Percentiles rank a stretch among this genome's conserved stretches.
Conservation (phyloP, 30 jellyfish, hydroid and myxozoan genomes). For the Aurelia coerulea region DNA sequence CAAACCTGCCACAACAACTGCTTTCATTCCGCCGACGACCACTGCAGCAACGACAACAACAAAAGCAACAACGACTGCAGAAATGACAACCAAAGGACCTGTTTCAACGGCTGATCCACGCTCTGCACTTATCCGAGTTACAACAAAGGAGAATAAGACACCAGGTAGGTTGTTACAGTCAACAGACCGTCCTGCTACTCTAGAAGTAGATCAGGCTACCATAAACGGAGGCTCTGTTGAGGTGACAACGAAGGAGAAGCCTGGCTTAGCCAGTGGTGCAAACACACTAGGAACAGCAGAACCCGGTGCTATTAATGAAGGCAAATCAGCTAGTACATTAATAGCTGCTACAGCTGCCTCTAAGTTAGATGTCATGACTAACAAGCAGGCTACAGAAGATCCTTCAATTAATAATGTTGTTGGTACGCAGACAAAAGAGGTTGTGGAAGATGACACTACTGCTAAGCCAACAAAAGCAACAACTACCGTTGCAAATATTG, state of each 20-base stretch:
- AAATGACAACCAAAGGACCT: background rate
- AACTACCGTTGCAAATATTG: background rate
- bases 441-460: background rate
- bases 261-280: background rate
- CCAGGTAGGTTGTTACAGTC: background rate
- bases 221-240: background rate
- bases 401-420: background rate
- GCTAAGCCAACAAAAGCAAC: background rate
- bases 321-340: background rate
- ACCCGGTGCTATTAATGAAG: background rate
- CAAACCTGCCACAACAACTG: too few relatives aligned
- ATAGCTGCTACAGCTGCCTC: too few relatives aligned
- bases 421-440: background rate
- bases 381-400: constrained; percentile 9
- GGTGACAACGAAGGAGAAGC: constrained; percentile 2
- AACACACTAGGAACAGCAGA: background rate
- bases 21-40: too few relatives aligned
- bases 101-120: constrained; percentile 16
- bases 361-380: too few relatives aligned
- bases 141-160: background rate
- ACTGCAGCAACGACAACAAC: too few relatives aligned
- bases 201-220: background rate
- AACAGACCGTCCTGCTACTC: background rate
- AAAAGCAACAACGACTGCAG: too few relatives aligned
- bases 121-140: constrained; percentile 3